A percentile compares a stretch with the other conserved stretches of the same genome.
Evolutionary conservation across 2,113 vertebrate species (phyloP).

Genomic region (Pteropus alecto): DNA sequence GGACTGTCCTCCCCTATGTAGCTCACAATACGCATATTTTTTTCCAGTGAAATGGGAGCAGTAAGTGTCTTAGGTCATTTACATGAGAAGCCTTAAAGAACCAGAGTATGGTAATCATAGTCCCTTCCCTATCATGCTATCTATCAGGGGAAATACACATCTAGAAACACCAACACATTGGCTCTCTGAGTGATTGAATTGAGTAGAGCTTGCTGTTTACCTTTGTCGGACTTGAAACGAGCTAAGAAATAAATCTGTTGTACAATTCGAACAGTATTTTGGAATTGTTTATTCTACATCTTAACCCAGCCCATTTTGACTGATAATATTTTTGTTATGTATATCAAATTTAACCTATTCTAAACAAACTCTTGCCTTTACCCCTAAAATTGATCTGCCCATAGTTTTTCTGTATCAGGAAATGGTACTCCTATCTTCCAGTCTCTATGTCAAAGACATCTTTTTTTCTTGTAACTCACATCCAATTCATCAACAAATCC

Average conservation of each 20-base stretch:
- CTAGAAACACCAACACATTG: neutral
- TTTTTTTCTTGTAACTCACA: neutral
- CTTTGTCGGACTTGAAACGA: neutral
- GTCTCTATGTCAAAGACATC: neutral
- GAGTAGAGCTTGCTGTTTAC: neutral
- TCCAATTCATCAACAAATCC: neutral
- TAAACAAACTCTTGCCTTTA: neutral
- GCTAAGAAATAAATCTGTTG: neutral
- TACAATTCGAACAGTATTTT: neutral
- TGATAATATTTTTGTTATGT: neutral
- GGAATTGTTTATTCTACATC: neutral
- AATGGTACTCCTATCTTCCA: neutral
- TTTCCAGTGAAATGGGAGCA: neutral
- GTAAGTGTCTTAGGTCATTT: neutral
- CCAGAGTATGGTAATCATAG: neutral
- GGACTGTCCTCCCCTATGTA: neutral
- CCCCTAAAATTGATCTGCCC: neutral
- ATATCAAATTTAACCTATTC: neutral
- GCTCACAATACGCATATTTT: neutral
- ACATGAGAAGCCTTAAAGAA: neutral
- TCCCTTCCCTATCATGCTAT: neutral
- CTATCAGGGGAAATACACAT: neutral
- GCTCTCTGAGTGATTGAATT: neutral
- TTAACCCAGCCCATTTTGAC: neutral
- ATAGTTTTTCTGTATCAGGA: neutral